Base-by-base conservation (phyloP, 2,797 vertebrate species). In the Lophotriccus pileatus region DNA sequence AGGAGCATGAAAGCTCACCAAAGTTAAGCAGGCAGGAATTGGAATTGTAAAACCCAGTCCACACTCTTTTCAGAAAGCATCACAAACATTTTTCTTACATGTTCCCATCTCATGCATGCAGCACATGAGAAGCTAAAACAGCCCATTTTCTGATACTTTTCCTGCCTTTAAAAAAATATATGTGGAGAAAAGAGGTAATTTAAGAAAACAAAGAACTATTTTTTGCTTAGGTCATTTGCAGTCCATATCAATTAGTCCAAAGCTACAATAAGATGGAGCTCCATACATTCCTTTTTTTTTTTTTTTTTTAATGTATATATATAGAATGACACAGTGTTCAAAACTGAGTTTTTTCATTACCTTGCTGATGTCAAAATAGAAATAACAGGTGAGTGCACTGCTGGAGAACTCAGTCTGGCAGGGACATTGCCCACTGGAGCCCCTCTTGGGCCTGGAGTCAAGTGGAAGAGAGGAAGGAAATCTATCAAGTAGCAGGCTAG, bases 111-210 rank as follows among this genome's bases (percentile, higher is more conserved):
- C 28, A 21, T 44, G 6, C 20, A 24, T 41, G 16, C 12, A 80
- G 20, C 19, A 62, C 12, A 58, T 44, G 32, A 76, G 22, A 75
- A 82, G 23, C 17, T 46, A 23, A 30, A 79, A 12, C 32, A 77
- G 15, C 30, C 20, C 22, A 36, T 63, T 68, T 56, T 27, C 58
- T 39, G 15, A n/a, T 28, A 50, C 7, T 10, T 70, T 70, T 8
- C 30, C 41, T 66, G 18, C 4, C 39, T 41, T 9, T 56, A 7
- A 41, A 79, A 49, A 32, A 36, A 17, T 19, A 16, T 16, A 36
- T 12, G 1, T 2, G 5, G 21, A 32, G 4, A 2, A 6, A 15
- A 49, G 18, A 6, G 6, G 3, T 3, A 23, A 55, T 50, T 69
- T 56, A 32, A 62, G 60, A 47, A 73, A 79, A 79, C 5, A 49